These are phyloP conservation scores for Rhinolophus sinicus DNA, from an alignment of 2,113 vertebrate species.

Conservation along the genomic window DNA sequence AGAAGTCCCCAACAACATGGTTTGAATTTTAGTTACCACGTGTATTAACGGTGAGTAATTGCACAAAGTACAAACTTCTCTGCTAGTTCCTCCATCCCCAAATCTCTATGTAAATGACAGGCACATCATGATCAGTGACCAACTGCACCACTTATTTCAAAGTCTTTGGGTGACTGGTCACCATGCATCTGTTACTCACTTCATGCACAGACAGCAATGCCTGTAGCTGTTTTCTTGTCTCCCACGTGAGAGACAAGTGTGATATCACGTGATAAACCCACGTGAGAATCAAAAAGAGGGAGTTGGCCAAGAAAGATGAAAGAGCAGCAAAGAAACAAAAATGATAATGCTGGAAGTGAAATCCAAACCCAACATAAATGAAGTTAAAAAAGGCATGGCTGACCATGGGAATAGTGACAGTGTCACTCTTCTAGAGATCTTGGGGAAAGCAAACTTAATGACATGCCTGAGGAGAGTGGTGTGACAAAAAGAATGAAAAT, in stretches of 20 bases:
- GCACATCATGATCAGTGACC: neutral
- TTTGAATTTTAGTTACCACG: neutral
- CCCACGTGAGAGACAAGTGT: too few relatives aligned
- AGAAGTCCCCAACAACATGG: neutral
- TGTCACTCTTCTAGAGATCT: neutral
- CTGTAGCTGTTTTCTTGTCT: neutral
- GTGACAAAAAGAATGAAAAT: neutral
- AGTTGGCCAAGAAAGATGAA: neutral
- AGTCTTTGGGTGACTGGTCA: neutral
- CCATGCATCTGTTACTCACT: neutral
- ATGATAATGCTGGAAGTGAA: neutral
- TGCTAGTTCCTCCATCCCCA: neutral
- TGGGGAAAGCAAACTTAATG: neutral
- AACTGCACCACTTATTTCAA: neutral
- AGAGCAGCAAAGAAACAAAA: neutral
- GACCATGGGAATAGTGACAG: fast-evolving
- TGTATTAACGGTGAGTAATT: neutral
- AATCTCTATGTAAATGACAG: neutral
- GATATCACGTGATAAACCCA: neutral
- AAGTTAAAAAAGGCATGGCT: neutral
- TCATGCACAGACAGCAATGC: neutral
- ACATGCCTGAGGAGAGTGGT: neutral
- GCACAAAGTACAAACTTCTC: neutral
- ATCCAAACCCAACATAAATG: neutral
- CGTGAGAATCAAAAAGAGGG: neutral